Evolutionary conservation across 2,113 vertebrate species (phyloP), one percentile per base, ranked within the genome.

Genomic region (Cyprinodon tularosa): DNA sequence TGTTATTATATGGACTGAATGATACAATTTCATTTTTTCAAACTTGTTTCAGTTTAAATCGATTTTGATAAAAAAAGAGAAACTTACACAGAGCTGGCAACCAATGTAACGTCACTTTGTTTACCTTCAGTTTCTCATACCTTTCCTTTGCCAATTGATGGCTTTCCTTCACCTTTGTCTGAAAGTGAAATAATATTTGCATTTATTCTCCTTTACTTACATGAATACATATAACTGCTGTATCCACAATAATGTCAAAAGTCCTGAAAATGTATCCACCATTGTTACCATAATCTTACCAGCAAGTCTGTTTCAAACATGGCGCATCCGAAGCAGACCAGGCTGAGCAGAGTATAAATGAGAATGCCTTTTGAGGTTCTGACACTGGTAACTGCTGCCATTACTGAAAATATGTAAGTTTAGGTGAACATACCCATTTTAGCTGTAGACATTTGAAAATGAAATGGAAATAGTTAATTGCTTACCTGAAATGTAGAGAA

Each of bases 321-420:
- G n/a, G 81, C 71, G 62, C 20, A 62, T 29, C 72, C 1, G 1
- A 61, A 0, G 9, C 68, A 71, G 40, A 76, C 36, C 57, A 79
- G 40, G 50, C 67, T 22, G 39, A 83, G 59, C 72, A 83, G 66
- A 67, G 68, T 29, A 59, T 68, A 47, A 64, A 62, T 9, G 38
- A 71, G n/a, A 20, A 66, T 45, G 63, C 68, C 70, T 63, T 45
- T 71, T 66, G 62, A 40, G 44, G 22, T 60, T 48, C 29, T 60
- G 67, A 29, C 53, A 39, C 36, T 17, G 48, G 62, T n/a, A 66
- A 48, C 75, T 70, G 66, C 62, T 62, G 71, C 71, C 75, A 74
- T 82, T 17, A 3, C 42, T 69, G 29, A 29, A 29, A 29, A 29
- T 29, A 29, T 29, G 29, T 29, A 29, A 29, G 29, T 29, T 29